phyloP scores from a whole-genome alignment of 2,888 invertebrate species.

The Scaptomyza tumidula region DNA sequence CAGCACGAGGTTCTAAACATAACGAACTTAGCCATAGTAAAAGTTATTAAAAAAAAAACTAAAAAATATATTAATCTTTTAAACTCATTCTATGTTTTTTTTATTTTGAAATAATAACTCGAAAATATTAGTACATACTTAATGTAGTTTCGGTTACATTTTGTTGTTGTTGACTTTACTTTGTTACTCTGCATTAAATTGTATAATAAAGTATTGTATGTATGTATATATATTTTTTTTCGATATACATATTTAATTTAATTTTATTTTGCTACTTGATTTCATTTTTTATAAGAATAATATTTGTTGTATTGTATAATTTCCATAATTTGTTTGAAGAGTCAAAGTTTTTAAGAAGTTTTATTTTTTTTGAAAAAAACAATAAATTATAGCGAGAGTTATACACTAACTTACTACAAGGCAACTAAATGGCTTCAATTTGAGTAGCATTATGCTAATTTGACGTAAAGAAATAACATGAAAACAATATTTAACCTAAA shows the following conservation, averaged over 20 bases:
- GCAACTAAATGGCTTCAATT: constrained; percentile 81
- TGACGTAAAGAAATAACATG: constrained; percentile 44
- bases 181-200: constrained; percentile 46
- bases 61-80: constrained; percentile 22
- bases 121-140: constrained; percentile 53
- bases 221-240: constrained; percentile 47
- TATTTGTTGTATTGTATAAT: constrained; percentile 59
- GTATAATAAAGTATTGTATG: constrained; percentile 64
- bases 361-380: constrained; percentile 19
- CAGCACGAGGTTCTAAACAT: background rate
- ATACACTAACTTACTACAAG: constrained; percentile 80
- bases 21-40: background rate
- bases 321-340: constrained; percentile 59
- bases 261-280: constrained; percentile 51
- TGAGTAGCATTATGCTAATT: constrained; percentile 46
- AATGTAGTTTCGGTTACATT: constrained; percentile 53
- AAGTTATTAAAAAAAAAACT: background rate
- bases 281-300: constrained; percentile 66
- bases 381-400: constrained; percentile 61
- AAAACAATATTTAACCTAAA: constrained; percentile 39
- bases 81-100: constrained; percentile 68
- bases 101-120: constrained; percentile 69
- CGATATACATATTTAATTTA: constrained; percentile 26
- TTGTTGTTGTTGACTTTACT: constrained; percentile 31
- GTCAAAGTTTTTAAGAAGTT: constrained; percentile 56